phyloP scores from a whole-genome alignment of 2,888 invertebrate genomes.

The Pristionchus mayeri region DNA sequence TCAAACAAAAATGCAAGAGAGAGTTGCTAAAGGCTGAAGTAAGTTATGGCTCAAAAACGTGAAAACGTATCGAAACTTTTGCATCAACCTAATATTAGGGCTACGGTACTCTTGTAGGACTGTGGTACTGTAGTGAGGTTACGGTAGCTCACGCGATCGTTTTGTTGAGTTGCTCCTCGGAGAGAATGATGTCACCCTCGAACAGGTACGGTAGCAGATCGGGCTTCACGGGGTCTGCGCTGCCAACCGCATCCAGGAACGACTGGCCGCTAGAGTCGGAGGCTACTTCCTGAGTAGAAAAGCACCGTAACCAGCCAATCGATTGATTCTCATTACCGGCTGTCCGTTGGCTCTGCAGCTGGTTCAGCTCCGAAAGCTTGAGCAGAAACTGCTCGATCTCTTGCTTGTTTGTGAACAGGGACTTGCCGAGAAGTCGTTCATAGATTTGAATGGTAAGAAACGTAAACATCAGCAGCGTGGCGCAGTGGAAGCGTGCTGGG shows the following conservation, averaged over 20 bases:
- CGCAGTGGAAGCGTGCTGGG: constrained; percentile 88
- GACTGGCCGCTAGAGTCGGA: constrained; percentile 20
- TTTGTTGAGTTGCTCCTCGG: constrained; percentile 64
- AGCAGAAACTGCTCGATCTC: constrained; percentile 52
- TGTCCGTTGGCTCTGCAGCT: constrained; percentile 58
- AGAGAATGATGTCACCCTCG: constrained; percentile 73
- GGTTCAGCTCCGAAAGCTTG: constrained; percentile 57
- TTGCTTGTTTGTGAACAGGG: neutral
- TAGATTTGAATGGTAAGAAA: constrained; percentile 6
- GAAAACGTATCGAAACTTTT: too few relatives aligned
- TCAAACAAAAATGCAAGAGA: too few relatives aligned
- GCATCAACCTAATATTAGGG: too few relatives aligned
- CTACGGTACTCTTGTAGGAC: too few relatives aligned
- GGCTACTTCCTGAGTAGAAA: constrained; percentile 34
- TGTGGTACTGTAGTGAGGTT: too few relatives aligned
- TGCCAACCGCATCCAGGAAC: constrained; percentile 27
- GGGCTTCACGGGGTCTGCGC: constrained; percentile 52
- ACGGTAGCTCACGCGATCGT: constrained; percentile 54
- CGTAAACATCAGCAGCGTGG: constrained; percentile 82
- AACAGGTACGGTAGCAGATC: constrained; percentile 69
- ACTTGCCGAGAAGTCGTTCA: constrained; percentile 48
- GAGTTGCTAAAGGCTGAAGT: too few relatives aligned
- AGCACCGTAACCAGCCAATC: neutral
- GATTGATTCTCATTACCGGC: constrained; percentile 32
- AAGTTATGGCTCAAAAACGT: too few relatives aligned